Conservation (phyloP, 2,113 vertebrate species). For the Odobenus rosmarus region DNA sequence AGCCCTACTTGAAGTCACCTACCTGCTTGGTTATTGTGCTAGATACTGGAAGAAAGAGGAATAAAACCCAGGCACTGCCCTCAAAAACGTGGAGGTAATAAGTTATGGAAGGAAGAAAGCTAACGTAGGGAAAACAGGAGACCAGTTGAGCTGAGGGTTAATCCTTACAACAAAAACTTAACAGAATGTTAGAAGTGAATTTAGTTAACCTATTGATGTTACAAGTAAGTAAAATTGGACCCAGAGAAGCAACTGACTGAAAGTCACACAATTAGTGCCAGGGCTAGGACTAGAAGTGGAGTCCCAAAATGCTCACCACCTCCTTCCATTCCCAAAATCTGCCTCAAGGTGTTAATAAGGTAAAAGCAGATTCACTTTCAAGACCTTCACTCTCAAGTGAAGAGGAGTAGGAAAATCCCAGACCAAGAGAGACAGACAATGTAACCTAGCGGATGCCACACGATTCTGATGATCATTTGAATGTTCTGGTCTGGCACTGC, state of each 20-base stretch:
- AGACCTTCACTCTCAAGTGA: neutral
- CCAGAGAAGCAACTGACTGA: neutral
- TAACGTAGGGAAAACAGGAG: neutral
- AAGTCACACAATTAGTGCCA: neutral
- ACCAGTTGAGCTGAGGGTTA: neutral
- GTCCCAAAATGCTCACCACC: neutral
- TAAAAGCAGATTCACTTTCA: conserved; percentile 9
- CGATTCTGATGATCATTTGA: neutral
- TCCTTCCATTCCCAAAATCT: neutral
- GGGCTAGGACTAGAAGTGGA: neutral
- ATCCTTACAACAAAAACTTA: neutral
- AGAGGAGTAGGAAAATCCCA: neutral
- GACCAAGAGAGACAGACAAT: neutral
- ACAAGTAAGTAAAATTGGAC: conserved; percentile 12
- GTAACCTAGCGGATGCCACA: neutral
- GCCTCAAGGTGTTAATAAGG: neutral
- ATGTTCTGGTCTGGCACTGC: neutral
- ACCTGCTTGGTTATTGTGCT: neutral
- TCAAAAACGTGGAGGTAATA: neutral
- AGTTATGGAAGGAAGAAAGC: neutral
- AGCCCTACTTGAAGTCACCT: neutral
- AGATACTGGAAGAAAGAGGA: neutral
- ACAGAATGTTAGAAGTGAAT: neutral
- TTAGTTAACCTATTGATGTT: neutral
- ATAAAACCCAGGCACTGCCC: neutral